Conservation (phyloP, 2,113 vertebrate genomes). For the Typhlomys cinereus region DNA sequence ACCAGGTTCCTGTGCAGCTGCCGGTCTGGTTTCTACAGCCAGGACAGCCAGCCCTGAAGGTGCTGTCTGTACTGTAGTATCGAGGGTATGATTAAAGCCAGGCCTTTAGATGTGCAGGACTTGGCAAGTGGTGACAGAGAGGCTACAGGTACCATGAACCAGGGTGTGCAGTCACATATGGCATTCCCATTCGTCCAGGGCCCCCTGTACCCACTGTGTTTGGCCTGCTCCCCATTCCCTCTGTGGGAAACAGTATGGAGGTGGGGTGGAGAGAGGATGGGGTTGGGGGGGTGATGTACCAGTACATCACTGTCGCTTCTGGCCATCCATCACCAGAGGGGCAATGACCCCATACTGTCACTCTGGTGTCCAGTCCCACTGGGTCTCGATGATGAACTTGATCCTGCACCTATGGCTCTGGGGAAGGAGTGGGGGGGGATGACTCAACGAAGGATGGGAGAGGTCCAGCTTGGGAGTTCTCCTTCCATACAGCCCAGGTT, state of each 20-base stretch:
- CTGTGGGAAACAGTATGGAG: background rate
- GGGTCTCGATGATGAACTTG: background rate
- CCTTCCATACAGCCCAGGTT: background rate
- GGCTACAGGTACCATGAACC: background rate
- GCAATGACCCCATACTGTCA: background rate
- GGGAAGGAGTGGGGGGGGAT: too few species aligned
- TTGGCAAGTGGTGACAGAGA: background rate
- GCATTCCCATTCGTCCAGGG: background rate
- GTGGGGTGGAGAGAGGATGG: background rate
- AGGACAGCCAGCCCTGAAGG: background rate
- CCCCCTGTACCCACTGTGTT: background rate
- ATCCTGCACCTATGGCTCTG: fast-evolving
- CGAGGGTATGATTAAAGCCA: background rate
- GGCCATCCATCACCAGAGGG: background rate
- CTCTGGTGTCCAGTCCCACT: background rate
- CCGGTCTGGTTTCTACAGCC: background rate
- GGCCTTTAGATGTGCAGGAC: background rate
- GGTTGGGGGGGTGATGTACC: background rate
- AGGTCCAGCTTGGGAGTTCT: background rate
- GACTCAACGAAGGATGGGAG: background rate
- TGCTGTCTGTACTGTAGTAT: too few species aligned
- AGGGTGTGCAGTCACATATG: background rate
- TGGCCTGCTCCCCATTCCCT: too few species aligned
- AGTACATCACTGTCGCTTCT: background rate
- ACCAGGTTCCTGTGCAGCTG: background rate